Base-by-base conservation (phyloP, 2,797 vertebrate species). In the Aldrovandia affinis region DNA sequence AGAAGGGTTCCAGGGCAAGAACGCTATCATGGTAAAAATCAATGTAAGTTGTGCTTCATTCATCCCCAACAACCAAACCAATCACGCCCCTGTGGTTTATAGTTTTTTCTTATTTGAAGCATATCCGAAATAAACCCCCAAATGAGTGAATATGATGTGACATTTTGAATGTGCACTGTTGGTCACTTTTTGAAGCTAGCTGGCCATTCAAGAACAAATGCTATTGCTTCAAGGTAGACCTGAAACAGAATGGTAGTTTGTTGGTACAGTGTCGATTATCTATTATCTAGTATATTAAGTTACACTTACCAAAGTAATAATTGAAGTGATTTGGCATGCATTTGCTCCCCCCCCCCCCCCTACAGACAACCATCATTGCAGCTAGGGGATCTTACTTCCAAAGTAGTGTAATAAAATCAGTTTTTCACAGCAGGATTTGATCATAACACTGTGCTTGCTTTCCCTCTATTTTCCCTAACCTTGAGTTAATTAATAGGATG, bases 1-100 rank as follows among this genome's bases (percentile, higher is more conserved):
- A 81, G 88, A 92, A 61, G 89, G 90, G 12, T 95, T 92, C 88
- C 92, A 91, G 73, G 95, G 96, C n/a, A 95, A 93, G 89, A 87
- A 90, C 65, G 92, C 92, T 25, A 93, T 96, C 63, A 87, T 91
- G 90, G 88, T 88, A 63, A 95, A 96, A 91, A 87, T 96, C 78
- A 89, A 83, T 85, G 96, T 95, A 91, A 83, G 91, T 90, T 50
- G 1, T 2, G 12, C 52, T 75, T 15, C 9, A 28, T 84, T 25
- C 4, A 68, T 39, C 18, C 39, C 33, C 68, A 70, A 39, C 12
- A n/a, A 12, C 28, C 28, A 65, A 30, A 33, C 28, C 63, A 65
- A 65, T 9, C 28, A n/a, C 28, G 12, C 22, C 5, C 7, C 22
- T 22, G 5, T 2, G 25, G 25, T 25, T 61, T 25, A 20, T 22